Evolutionary conservation across 2,797 vertebrate genomes (phyloP).

Genomic region (Ctenochaetus hawaiiensis): DNA sequence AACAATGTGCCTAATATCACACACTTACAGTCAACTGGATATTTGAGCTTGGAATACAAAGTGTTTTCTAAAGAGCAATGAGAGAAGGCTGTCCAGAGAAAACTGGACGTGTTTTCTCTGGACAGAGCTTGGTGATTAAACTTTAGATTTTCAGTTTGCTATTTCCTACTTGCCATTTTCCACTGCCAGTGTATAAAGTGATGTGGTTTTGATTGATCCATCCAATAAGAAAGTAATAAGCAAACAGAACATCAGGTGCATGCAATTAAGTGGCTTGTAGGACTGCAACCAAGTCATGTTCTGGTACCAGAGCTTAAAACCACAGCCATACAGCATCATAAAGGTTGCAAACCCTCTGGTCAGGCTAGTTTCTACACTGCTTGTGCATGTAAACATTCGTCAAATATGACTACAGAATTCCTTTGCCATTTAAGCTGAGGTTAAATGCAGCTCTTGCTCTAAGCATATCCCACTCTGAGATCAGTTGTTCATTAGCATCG

Average conservation of each 20-base stretch:
- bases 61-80: neutral
- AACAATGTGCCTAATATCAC: too few species aligned
- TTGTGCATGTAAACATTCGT: conserved; percentile 21
- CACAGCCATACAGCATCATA: conserved; percentile 4
- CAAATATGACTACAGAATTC: conserved; percentile 11
- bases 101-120: too few species aligned
- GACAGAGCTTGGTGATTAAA: neutral
- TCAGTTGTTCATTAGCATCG: conserved; percentile 10
- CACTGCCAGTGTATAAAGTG: conserved; percentile 6
- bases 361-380: conserved; percentile 15
- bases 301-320: conserved; percentile 10
- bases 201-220: conserved; percentile 29
- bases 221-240: conserved; percentile 25
- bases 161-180: conserved; percentile 8
- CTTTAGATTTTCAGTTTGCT: conserved; percentile 1
- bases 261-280: conserved; percentile 19
- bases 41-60: neutral
- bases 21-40: neutral
- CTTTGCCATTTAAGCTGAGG: conserved; percentile 23
- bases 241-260: conserved; percentile 31
- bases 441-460: conserved; percentile 13
- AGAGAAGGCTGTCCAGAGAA: neutral
- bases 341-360: conserved; percentile 15
- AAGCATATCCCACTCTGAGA: neutral
- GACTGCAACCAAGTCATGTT: conserved; percentile 8